phyloP scores from a whole-genome alignment of 2,888 invertebrate species.

The Agrochola lota region DNA sequence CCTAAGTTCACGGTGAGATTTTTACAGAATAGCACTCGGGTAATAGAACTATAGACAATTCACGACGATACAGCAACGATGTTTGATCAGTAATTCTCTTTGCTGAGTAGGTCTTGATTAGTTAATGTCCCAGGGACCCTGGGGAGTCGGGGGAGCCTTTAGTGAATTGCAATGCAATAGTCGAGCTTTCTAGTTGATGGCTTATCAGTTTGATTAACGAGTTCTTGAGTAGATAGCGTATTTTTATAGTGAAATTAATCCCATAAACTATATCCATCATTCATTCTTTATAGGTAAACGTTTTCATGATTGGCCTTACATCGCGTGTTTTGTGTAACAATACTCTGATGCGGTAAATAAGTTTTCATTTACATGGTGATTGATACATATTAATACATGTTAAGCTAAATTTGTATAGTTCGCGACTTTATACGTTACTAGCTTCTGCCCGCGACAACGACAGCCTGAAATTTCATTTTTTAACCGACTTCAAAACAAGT shows the following conservation, averaged over 20 bases:
- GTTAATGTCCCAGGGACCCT: slow-evolving; percentile 6
- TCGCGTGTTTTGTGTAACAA: not conserved
- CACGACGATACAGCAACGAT: not conserved
- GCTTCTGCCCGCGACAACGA: too few relatives aligned
- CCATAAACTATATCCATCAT: not conserved
- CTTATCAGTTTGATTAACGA: not conserved
- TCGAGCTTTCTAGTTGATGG: not conserved
- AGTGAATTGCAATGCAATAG: not conserved
- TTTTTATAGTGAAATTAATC: not conserved
- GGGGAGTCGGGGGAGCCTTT: not conserved
- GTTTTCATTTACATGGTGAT: not conserved
- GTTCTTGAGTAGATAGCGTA: not conserved
- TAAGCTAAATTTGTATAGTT: not conserved
- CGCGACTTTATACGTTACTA: not conserved
- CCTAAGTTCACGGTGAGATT: too few relatives aligned
- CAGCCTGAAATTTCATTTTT: too few relatives aligned
- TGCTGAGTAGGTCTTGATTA: slow-evolving; percentile 12
- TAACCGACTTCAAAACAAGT: too few relatives aligned
- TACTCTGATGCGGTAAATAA: not conserved
- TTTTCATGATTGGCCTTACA: not conserved
- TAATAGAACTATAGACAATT: not conserved
- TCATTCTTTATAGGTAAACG: not conserved
- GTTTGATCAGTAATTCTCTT: slow-evolving; percentile 31
- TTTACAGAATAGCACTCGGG: too few relatives aligned
- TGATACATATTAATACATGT: not conserved